Evolutionary conservation across 2,888 invertebrate genomes (phyloP).

Genomic region (Trissoscelio sp.): DNA sequence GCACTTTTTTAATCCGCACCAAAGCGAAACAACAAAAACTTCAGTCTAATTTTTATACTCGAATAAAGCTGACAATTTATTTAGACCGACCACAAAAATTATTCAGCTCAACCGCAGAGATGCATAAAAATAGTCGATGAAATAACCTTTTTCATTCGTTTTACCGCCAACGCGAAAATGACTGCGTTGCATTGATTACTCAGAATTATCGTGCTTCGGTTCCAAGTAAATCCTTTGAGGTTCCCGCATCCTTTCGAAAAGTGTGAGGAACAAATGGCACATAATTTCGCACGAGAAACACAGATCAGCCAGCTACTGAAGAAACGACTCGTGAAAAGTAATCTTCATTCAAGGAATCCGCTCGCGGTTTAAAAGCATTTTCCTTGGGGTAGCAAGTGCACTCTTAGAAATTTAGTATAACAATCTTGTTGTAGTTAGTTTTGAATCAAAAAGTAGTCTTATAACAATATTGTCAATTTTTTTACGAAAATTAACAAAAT

Average conservation of each 20-base stretch:
- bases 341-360: constrained; percentile 46
- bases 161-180: constrained; percentile 43
- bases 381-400: no score
- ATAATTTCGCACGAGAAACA: constrained; percentile 50
- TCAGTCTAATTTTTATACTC: neutral
- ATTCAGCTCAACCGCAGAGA: constrained; percentile 17
- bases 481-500: no score
- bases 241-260: constrained; percentile 24
- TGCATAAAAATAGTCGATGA: constrained; percentile 9
- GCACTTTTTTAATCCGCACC: no score
- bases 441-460: no score
- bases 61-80: constrained; percentile 18
- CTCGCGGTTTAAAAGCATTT: constrained; percentile 21
- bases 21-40: no score
- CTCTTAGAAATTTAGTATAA: no score
- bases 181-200: constrained; percentile 34
- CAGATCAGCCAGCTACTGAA: constrained; percentile 29
- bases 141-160: constrained; percentile 18
- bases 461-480: no score
- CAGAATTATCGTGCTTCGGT: constrained; percentile 43
- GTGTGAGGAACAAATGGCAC: constrained; percentile 52
- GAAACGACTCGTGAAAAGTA: constrained; percentile 47
- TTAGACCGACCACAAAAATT: constrained; percentile 27
- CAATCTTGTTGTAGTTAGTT: no score
- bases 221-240: constrained; percentile 42